Evolutionary conservation across 2,113 vertebrate species (phyloP), one percentile per base, ranked within the genome.

Genomic region (Climacteris rufus): DNA sequence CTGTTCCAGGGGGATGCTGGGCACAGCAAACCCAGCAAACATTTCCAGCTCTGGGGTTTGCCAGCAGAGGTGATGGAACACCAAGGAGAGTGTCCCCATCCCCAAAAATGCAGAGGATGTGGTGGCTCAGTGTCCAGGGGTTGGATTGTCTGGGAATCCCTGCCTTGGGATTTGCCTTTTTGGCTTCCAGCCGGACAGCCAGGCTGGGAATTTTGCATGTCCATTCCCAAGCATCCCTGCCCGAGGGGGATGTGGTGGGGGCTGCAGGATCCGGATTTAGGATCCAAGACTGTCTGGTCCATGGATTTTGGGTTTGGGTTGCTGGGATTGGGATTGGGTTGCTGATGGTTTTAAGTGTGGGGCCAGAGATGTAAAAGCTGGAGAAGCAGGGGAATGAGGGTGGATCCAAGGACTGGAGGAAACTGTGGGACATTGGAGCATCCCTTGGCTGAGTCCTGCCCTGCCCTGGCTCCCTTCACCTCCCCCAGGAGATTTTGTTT

Each of bases 191-290:
- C 5, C 35, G 56, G 24, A 78, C 30, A 72, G 23, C 6, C 0
- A 0, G 42, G 57, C 35, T 30, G 11, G 39, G 22, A 47, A 13
- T 24, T 87, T 30, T 44, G 3, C 9, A 15, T 15, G 23, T 4
- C 20, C 33, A 7, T 45, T 50, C 49, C 44, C 5, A 10, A 6
- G 9, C 6, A 21, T 49, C 25, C 25, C 52, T 35, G 66, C n/a
- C 49, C 10, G 7, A 5, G 14, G 5, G 25, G 22, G 39, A 11
- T 60, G 59, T 2, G 0, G 21, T 21, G 3, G 39, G 39, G 20
- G 53, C 75, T 80, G 68, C n/a, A n/a, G n/a, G n/a, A n/a, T n/a
- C n/a, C n/a, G n/a, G n/a, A n/a, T n/a, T n/a, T n/a, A 1, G 2
- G 19, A 15, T 7, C 6, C 28, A 2, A 12, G 49, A 7, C 4